Conservation (phyloP, 2,888 invertebrate species). For the Drosophila meridiana region DNA sequence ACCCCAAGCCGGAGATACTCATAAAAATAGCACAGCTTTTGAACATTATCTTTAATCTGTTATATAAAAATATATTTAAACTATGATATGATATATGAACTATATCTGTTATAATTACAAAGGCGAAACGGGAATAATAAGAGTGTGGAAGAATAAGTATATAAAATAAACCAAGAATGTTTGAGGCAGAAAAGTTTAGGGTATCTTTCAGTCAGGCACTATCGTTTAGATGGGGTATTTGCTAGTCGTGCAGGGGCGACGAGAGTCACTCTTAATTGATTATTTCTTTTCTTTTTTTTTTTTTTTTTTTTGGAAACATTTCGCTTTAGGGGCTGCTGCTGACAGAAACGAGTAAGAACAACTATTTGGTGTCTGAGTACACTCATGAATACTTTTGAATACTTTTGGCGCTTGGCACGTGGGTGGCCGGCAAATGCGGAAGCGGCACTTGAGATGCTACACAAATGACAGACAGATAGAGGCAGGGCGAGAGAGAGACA, state of each 20-base stretch:
- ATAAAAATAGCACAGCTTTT: neutral
- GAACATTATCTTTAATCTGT: neutral
- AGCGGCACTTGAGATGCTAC: conserved; percentile 56
- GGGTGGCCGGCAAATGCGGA: conserved; percentile 72
- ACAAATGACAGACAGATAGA: conserved; percentile 2
- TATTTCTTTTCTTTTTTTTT: conserved; percentile 23
- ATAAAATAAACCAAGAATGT: neutral
- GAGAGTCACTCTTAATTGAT: neutral
- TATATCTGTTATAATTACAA: too few relatives aligned
- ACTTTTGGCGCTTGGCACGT: conserved; percentile 54
- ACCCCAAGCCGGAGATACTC: too few relatives aligned
- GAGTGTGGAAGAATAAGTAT: neutral
- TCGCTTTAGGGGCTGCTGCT: conserved; percentile 11
- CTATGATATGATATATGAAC: too few relatives aligned
- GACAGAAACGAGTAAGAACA: conserved; percentile 8
- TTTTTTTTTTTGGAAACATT: conserved; percentile 18
- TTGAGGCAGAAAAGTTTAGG: neutral
- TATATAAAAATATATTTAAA: neutral
- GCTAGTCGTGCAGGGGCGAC: neutral
- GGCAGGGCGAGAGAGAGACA: neutral
- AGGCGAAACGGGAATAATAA: neutral
- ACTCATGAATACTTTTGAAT: conserved; percentile 26
- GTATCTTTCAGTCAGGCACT: neutral
- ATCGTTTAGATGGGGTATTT: neutral
- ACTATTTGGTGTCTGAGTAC: conserved; percentile 15